These are phyloP conservation scores for Celastrina argiolus DNA, from an alignment of 2,888 invertebrate species.

Conservation along the genomic window DNA sequence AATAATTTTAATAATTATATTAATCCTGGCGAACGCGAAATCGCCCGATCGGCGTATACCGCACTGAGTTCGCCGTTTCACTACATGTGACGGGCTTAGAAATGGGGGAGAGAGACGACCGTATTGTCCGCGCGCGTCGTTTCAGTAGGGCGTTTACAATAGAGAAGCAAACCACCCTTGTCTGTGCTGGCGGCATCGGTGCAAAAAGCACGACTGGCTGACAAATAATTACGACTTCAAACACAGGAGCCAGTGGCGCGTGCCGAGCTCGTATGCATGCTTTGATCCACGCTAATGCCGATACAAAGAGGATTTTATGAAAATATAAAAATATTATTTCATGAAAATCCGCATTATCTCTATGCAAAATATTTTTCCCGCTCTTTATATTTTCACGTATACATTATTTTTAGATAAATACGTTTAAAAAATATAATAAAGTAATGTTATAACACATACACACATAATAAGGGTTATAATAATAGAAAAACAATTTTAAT, in stretches of 20 bases:
- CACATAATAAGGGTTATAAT: too few relatives aligned
- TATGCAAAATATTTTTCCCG: background rate
- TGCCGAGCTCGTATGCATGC: background rate
- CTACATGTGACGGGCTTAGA: constrained; percentile 39
- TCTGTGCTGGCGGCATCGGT: constrained; percentile 25
- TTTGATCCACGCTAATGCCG: background rate
- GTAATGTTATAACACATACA: too few relatives aligned
- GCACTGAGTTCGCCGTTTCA: constrained; percentile 46
- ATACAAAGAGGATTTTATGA: background rate
- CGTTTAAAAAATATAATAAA: too few relatives aligned
- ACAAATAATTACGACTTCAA: constrained; percentile 14
- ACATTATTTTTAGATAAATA: background rate
- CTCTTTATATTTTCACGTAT: background rate
- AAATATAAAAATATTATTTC: background rate
- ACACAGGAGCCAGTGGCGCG: background rate
- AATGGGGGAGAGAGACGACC: constrained; percentile 58
- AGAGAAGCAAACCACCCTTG: constrained; percentile 41
- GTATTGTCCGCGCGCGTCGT: constrained; percentile 41
- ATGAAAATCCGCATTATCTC: background rate
- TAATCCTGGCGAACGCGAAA: constrained; percentile 32
- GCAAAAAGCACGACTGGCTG: constrained; percentile 26
- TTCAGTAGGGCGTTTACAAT: constrained; percentile 54
- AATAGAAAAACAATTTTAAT: too few relatives aligned
- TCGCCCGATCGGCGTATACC: constrained; percentile 42
- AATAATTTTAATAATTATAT: constrained; percentile 27